These are phyloP conservation scores for Melangyna quadrimaculata DNA, from an alignment of 2,888 invertebrate species.

Conservation along the genomic window DNA sequence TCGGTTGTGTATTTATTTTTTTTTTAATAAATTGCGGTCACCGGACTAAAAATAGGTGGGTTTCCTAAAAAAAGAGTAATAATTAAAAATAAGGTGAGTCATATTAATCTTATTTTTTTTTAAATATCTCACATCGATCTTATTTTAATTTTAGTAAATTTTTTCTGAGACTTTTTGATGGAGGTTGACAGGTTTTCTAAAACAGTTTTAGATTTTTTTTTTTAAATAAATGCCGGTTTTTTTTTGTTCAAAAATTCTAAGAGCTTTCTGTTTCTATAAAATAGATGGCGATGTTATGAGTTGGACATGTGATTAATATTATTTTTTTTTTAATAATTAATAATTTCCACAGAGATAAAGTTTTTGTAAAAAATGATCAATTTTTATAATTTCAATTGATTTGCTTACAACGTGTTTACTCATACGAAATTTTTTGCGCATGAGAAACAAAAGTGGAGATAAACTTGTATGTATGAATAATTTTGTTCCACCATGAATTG, in stretches of 20 bases:
- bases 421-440: neutral
- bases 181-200: slow-evolving; percentile 9
- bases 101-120: slow-evolving; percentile 11
- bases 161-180: neutral
- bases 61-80: slow-evolving; percentile 39
- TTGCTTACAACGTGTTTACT: neutral
- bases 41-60: slow-evolving; percentile 65
- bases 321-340: neutral
- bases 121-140: slow-evolving; percentile 20
- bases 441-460: neutral
- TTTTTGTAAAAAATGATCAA: neutral
- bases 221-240: neutral
- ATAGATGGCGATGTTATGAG: neutral
- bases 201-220: neutral
- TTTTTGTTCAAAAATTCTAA: neutral
- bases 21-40: slow-evolving; percentile 63
- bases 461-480: neutral
- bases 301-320: neutral
- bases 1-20: slow-evolving; percentile 33
- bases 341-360: neutral
- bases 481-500: neutral
- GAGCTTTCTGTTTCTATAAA: neutral
- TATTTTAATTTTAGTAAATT: slow-evolving; percentile 11
- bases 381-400: neutral
- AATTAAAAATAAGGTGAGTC: slow-evolving; percentile 56